Evolutionary conservation across 2,797 vertebrate genomes (phyloP).

Genomic region (Serranus cabrilla): DNA sequence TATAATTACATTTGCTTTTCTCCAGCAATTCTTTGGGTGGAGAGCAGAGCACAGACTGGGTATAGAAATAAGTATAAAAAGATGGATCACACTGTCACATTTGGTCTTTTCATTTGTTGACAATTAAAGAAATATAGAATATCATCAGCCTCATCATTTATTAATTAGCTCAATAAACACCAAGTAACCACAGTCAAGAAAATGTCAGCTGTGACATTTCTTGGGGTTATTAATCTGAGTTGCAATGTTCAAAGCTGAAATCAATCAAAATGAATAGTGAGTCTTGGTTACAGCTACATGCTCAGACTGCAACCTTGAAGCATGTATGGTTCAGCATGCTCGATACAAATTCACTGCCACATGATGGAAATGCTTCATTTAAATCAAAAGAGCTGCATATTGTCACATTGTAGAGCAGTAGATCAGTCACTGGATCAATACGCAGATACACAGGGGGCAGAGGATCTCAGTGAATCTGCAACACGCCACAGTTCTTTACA

Average conservation of each 20-base stretch:
- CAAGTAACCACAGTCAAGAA: neutral
- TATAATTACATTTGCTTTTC: no score
- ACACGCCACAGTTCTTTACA: constrained; percentile 48
- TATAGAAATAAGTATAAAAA: no score
- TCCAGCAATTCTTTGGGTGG: no score
- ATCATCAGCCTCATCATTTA: neutral
- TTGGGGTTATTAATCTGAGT: neutral
- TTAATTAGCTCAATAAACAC: neutral
- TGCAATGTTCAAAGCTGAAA: neutral
- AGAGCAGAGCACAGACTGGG: no score
- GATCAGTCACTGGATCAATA: constrained; percentile 43
- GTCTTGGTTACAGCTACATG: neutral
- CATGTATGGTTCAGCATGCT: neutral
- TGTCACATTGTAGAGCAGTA: neutral
- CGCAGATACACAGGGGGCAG: neutral
- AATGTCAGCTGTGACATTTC: neutral
- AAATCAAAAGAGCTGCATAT: constrained; percentile 15
- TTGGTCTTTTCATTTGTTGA: constrained; percentile 2
- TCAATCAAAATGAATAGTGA: neutral
- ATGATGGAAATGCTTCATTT: constrained; percentile 20
- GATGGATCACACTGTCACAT: neutral
- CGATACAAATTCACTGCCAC: neutral
- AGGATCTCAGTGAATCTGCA: constrained; percentile 43
- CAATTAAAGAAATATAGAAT: neutral
- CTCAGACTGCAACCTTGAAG: neutral